phyloP scores from a whole-genome alignment of 2,888 invertebrate genomes.

The Gymnosoma rotundatum region DNA sequence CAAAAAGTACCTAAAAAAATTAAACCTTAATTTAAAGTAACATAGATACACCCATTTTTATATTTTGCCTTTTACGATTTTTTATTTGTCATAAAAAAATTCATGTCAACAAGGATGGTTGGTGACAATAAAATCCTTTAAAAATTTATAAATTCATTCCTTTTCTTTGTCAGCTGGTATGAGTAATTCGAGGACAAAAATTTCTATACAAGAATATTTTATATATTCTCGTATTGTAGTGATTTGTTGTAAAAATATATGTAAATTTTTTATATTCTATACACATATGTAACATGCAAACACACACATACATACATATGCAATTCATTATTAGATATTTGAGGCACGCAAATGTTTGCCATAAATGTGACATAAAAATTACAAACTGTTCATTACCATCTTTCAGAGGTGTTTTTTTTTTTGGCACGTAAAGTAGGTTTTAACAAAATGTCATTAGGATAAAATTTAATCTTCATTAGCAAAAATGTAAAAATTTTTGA shows the following conservation, averaged over 20 bases:
- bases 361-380: constrained; percentile 16
- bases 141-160: constrained; percentile 4
- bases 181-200: constrained; percentile 6
- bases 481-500: too few relatives aligned
- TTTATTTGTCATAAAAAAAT: background rate
- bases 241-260: constrained; percentile 14
- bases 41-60: background rate
- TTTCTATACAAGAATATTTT: background rate
- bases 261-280: background rate
- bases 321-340: background rate
- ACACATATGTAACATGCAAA: background rate
- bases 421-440: background rate
- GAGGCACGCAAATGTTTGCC: background rate
- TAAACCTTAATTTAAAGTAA: too few relatives aligned
- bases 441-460: background rate
- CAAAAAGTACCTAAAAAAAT: background rate
- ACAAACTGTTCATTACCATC: background rate
- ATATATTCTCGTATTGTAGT: constrained; percentile 4
- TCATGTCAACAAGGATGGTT: background rate
- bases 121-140: constrained; percentile 14
- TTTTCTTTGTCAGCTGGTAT: background rate
- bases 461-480: too few relatives aligned
- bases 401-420: background rate
- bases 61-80: background rate
- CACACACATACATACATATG: too few relatives aligned